Evolutionary conservation across 2,888 invertebrate species (phyloP).

Genomic region (Blastobasis lacticolella): DNA sequence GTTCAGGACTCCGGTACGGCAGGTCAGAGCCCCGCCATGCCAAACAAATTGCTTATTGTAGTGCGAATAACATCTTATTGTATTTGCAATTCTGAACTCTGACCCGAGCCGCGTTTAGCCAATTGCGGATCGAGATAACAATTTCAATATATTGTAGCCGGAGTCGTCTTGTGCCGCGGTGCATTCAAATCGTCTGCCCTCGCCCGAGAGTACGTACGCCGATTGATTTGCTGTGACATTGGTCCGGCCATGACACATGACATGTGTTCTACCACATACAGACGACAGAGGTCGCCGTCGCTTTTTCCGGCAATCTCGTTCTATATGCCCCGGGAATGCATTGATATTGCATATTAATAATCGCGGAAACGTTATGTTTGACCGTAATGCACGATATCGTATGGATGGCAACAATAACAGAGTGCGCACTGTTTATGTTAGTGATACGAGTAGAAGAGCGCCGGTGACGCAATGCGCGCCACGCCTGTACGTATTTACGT

Average conservation of each 20-base stretch:
- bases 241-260: neutral
- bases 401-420: too few species aligned
- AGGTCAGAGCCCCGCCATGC: constrained; percentile 1
- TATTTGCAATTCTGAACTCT: constrained; percentile 3
- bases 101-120: constrained; percentile 3
- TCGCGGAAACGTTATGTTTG: too few species aligned
- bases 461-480: neutral
- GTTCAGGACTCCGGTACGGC: too few species aligned
- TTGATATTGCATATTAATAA: too few species aligned
- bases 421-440: too few species aligned
- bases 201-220: too few species aligned
- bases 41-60: constrained; percentile 3
- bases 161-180: neutral
- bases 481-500: neutral
- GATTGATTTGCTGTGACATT: neutral
- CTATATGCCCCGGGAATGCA: too few species aligned
- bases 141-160: neutral
- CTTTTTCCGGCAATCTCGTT: too few species aligned
- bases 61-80: neutral
- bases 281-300: too few species aligned
- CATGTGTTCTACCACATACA: neutral
- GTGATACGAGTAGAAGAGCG: too few species aligned
- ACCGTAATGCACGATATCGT: too few species aligned
- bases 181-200: too few species aligned
- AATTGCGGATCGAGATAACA: constrained; percentile 1